Base-by-base conservation (phyloP, 1,140 invertebrate genomes). In the Chrysomallon squamiferum region DNA sequence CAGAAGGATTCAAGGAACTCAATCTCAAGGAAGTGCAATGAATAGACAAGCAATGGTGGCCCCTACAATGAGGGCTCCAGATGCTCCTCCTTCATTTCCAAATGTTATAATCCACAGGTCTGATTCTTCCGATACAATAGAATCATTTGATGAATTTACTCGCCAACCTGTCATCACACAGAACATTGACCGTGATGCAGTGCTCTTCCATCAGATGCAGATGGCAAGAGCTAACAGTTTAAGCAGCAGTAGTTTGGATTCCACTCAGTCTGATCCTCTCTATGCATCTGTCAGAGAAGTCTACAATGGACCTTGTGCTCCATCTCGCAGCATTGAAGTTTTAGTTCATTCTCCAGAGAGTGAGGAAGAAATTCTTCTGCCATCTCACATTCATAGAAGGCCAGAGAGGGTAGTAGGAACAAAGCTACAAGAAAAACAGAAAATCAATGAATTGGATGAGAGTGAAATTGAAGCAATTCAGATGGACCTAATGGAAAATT, bases 171-270 rank as follows among this genome's bases (percentile, higher is more conserved):
- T 75, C 30, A 63, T 57, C 18, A 63, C 32, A 13, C 29, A 59
- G 22, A 71, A 76, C 68, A 74, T 82, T 47, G 80, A 82, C 65
- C 66, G 80, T 15, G 80, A 82, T 73, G 80, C 80, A 22, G 64
- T 82, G 18, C 59, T 82, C 30, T 82, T 82, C 62, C 77, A 82
- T 66, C 74, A 81, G 59, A 81, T 81, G 79, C 77, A 81, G 65
- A 68, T 81, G 66, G 73, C 76, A 2, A 45, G 78, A 22, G 73
- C 73, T 11, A 66, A 74, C 9, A 68, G 68, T 27, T 64, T 71
- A 18, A 82, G 78, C 54, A 76, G 61, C 47, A 68, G 73, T 30
- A 80, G 79, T 59, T 74, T 82, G 13, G 76, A 76, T 52, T 79
- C 80, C 9, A 74, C 74, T 27, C 78, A 82, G 62, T 82, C 80